Conservation (phyloP, 2,888 invertebrate species). For the Piscicola geometra region DNA sequence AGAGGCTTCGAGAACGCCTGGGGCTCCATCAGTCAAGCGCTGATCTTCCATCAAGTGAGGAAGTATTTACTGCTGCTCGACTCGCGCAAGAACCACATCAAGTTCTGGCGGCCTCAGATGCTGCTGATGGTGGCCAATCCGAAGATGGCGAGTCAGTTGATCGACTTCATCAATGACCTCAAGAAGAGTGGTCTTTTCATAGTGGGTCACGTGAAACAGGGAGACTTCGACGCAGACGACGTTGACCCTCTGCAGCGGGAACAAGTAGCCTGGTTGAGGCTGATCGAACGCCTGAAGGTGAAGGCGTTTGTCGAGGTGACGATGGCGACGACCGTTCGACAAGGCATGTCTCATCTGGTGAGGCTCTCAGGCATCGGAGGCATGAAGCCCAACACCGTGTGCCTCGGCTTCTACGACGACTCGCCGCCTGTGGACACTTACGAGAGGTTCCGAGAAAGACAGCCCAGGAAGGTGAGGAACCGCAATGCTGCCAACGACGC, state of each 20-base stretch:
- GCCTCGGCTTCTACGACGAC: constrained; percentile 86
- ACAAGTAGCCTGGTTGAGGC: constrained; percentile 79
- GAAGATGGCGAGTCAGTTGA: constrained; percentile 79
- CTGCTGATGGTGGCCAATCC: constrained; percentile 86
- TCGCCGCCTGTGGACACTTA: constrained; percentile 63
- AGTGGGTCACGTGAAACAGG: constrained; percentile 74
- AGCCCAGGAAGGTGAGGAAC: neutral
- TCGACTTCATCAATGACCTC: constrained; percentile 93
- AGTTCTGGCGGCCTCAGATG: constrained; percentile 98
- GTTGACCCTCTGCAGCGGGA: constrained; percentile 72
- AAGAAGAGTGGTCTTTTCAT: constrained; percentile 85
- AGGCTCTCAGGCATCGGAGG: constrained; percentile 91
- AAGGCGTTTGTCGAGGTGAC: constrained; percentile 59
- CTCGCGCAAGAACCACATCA: constrained; percentile 92
- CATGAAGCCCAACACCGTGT: constrained; percentile 93
- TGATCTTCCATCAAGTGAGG: constrained; percentile 95
- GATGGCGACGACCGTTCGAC: constrained; percentile 74
- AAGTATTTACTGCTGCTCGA: constrained; percentile 93
- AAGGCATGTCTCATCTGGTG: constrained; percentile 85
- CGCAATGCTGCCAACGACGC: constrained; percentile 5
- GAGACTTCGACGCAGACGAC: constrained; percentile 57
- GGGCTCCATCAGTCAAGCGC: constrained; percentile 97
- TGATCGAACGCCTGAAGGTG: constrained; percentile 77
- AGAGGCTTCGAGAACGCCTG: constrained; percentile 79
- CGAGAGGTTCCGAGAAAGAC: neutral